These are phyloP conservation scores for Acyrthosiphon pisum DNA, from an alignment of 1,140 invertebrate species.

Conservation along the genomic window DNA sequence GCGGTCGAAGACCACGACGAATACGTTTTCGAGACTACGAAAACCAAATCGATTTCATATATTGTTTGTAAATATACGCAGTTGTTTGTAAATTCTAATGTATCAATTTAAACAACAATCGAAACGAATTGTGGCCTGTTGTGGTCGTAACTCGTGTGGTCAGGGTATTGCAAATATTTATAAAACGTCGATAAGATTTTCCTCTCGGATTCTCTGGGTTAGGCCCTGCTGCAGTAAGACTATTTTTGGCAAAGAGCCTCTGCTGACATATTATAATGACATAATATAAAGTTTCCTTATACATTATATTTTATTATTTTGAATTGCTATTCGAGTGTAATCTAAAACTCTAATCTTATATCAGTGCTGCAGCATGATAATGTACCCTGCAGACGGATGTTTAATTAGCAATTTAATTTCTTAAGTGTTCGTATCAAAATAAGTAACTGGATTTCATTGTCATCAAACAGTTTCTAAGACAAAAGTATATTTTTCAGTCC, in stretches of 20 bases:
- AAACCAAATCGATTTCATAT: neutral
- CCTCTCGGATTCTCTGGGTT: neutral
- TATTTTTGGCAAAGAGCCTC: neutral
- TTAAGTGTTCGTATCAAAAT: neutral
- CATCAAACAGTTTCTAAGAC: neutral
- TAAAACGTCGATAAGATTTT: neutral
- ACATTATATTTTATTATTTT: neutral
- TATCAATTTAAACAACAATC: neutral
- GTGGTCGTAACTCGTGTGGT: neutral
- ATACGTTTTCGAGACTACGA: neutral
- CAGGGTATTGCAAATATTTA: neutral
- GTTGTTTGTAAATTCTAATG: neutral
- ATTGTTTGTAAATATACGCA: neutral
- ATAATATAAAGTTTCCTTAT: neutral
- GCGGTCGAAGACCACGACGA: neutral
- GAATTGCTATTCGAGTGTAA: neutral
- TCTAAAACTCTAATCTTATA: neutral
- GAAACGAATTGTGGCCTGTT: neutral
- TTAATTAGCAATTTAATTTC: conserved; percentile 27
- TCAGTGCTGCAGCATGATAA: neutral
- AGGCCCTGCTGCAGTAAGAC: neutral
- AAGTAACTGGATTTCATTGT: neutral
- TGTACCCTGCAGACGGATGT: neutral
- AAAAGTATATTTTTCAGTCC: neutral
- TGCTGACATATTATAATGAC: neutral